A percentile compares a stretch with the other conserved stretches of the same genome.
phyloP scores from a whole-genome alignment of 1,140 invertebrate species.

The Rhyacophila brunnea region DNA sequence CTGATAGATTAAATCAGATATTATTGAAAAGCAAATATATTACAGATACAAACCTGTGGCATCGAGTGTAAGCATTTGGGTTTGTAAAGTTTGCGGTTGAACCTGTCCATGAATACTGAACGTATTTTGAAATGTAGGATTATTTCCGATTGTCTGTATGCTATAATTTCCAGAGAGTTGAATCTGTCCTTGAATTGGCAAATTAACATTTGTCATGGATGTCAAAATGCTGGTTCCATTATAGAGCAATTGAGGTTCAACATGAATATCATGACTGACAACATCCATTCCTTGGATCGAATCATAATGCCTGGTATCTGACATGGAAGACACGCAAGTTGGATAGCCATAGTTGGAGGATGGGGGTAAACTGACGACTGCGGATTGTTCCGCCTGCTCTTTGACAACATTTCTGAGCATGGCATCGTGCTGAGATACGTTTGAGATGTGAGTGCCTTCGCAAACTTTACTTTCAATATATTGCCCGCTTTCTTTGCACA shows the following conservation, averaged over 20 bases:
- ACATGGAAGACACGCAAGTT: not conserved
- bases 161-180: slow-evolving; percentile 17
- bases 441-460: not conserved
- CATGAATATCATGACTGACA: slow-evolving; percentile 6
- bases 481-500: slow-evolving; percentile 35
- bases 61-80: slow-evolving; percentile 26
- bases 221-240: slow-evolving; percentile 22
- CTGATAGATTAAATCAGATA: too few species aligned
- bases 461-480: slow-evolving; percentile 19
- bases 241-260: slow-evolving; percentile 21
- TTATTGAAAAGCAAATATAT: slow-evolving; percentile 1
- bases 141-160: slow-evolving; percentile 18
- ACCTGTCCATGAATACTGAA: slow-evolving; percentile 9
- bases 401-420: too few species aligned
- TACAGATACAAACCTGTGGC: slow-evolving; percentile 6
- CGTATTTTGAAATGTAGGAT: slow-evolving; percentile 20
- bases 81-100: slow-evolving; percentile 9
- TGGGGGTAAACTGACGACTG: too few species aligned
- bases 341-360: slow-evolving; percentile 3
- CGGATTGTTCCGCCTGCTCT: too few species aligned
- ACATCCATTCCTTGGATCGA: slow-evolving; percentile 20
- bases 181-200: slow-evolving; percentile 21
- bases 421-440: too few species aligned
- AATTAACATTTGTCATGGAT: slow-evolving; percentile 24
- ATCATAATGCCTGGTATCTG: slow-evolving; percentile 24